These are phyloP conservation scores for Leptoclinus maculatus DNA, from an alignment of 2,797 vertebrate genomes.

Conservation along the genomic window DNA sequence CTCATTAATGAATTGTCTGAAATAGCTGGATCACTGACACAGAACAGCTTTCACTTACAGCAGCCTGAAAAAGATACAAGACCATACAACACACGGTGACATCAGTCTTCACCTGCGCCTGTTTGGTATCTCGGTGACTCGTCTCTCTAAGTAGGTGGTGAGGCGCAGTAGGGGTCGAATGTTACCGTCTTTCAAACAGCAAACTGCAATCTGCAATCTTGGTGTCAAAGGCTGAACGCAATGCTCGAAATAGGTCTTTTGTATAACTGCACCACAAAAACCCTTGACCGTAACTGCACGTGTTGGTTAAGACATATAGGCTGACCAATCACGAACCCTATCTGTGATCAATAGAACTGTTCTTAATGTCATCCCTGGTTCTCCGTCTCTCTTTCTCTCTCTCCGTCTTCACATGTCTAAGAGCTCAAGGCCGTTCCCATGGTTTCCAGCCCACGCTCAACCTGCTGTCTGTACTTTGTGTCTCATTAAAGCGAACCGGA, in stretches of 20 bases:
- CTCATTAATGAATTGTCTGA: background rate
- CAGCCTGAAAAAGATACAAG: background rate
- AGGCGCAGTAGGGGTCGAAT: slow-evolving; percentile 19
- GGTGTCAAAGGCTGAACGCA: slow-evolving; percentile 22
- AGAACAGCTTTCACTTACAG: background rate
- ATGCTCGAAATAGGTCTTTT: slow-evolving; percentile 3
- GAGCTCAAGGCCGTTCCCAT: slow-evolving; percentile 75
- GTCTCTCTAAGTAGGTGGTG: background rate
- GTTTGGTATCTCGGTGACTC: slow-evolving; percentile 7
- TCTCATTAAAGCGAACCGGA: slow-evolving; percentile 74
- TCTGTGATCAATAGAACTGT: slow-evolving; percentile 49
- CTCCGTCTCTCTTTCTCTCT: slow-evolving; percentile 16
- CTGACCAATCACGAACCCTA: slow-evolving; percentile 45
- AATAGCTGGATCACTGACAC: background rate
- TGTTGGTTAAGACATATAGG: background rate
- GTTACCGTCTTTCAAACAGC: slow-evolving; percentile 21
- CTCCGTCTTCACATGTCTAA: slow-evolving; percentile 53
- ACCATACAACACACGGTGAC: background rate
- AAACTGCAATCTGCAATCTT: slow-evolving; percentile 38
- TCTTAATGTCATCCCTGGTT: slow-evolving; percentile 54
- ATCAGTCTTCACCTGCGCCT: slow-evolving; percentile 3
- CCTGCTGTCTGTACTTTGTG: slow-evolving; percentile 75
- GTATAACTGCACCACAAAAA: background rate
- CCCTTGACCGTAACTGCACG: background rate
- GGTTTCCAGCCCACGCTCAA: slow-evolving; percentile 78